Evolutionary conservation across 1,140 invertebrate genomes (phyloP).

Genomic region (Notospermus geniculatus): DNA sequence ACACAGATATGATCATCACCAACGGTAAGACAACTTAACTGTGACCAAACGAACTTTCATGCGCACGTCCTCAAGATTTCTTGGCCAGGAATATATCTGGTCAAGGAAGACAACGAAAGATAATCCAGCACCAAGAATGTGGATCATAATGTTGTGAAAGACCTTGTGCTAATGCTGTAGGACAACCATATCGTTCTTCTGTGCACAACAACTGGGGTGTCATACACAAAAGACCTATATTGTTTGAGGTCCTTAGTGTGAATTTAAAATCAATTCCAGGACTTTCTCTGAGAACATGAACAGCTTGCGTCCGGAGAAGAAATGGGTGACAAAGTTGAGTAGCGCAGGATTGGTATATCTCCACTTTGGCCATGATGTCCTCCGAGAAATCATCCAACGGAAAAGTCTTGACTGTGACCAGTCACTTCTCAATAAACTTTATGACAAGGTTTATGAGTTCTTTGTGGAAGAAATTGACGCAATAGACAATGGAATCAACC

Average conservation of each 20-base stretch:
- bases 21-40: constrained; percentile 60
- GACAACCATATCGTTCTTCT: too few species aligned
- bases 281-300: constrained; percentile 66
- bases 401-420: constrained; percentile 14
- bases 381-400: constrained; percentile 59
- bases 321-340: constrained; percentile 74
- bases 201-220: too few species aligned
- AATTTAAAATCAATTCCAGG: constrained; percentile 60
- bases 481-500: constrained; percentile 87
- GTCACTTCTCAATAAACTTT: constrained; percentile 62
- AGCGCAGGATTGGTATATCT: constrained; percentile 93
- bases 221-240: too few species aligned
- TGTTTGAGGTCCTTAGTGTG: too few species aligned
- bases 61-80: too few species aligned
- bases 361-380: constrained; percentile 82
- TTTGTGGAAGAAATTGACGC: constrained; percentile 95
- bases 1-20: constrained; percentile 93
- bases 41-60: too few species aligned
- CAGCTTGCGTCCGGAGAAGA: constrained; percentile 60
- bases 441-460: constrained; percentile 79
- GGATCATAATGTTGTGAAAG: too few species aligned
- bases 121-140: too few species aligned
- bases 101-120: too few species aligned
- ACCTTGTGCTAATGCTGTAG: too few species aligned
- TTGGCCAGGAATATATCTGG: too few species aligned